These are phyloP conservation scores for Platycercus adscitus DNA, from an alignment of 2,113 vertebrate genomes.

Conservation along the genomic window DNA sequence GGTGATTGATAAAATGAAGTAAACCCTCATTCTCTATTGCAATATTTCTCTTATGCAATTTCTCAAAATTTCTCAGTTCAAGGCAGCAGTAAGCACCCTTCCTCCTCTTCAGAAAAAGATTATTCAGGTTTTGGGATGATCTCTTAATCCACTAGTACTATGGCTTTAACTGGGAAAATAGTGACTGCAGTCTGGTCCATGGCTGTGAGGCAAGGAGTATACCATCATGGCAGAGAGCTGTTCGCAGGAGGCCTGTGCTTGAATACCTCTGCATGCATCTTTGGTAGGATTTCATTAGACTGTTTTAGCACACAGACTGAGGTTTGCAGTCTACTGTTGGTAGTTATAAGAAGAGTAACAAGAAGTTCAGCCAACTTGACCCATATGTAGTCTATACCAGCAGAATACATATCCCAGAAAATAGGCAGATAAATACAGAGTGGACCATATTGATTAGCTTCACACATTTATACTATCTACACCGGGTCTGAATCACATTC, in stretches of 20 bases:
- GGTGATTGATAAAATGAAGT: not conserved
- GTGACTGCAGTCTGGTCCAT: accelerated
- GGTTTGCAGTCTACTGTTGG: accelerated
- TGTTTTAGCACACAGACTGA: not conserved
- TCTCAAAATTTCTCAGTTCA: no score
- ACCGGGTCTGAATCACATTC: not conserved
- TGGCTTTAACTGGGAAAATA: not conserved
- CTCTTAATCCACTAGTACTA: not conserved
- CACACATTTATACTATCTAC: not conserved
- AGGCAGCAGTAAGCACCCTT: not conserved
- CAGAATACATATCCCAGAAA: not conserved
- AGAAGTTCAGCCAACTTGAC: not conserved
- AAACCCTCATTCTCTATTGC: not conserved
- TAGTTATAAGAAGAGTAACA: not conserved
- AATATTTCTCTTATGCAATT: not conserved
- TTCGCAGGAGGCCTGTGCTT: not conserved
- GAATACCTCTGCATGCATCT: not conserved
- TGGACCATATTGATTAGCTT: not conserved
- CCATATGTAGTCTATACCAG: not conserved
- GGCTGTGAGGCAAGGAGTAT: not conserved
- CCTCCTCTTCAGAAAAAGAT: not conserved
- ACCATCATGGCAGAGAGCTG: not conserved
- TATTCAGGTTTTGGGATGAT: not conserved
- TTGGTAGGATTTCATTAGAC: not conserved
- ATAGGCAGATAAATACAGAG: not conserved